Base-by-base conservation (phyloP, 2,797 vertebrate genomes). In the Otolemur crassicaudatus region DNA sequence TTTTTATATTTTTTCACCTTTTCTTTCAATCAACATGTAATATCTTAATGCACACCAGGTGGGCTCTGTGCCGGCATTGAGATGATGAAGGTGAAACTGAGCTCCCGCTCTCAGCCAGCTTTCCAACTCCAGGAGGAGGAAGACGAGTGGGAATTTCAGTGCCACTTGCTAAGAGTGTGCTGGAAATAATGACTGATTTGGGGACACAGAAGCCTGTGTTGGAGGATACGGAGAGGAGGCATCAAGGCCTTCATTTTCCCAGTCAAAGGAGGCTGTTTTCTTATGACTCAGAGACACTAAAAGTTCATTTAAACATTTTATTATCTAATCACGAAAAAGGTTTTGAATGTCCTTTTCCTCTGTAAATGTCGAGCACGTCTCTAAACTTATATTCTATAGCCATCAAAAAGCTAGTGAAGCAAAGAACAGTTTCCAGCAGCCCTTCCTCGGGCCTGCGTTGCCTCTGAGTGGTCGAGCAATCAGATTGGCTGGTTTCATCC, bases 151-250 rank as follows among this genome's bases (percentile, higher is more conserved):
- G 19, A 9, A 7, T 22, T 29, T 73, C 73, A 11, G 9, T 20
- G 1, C 77, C 12, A 0, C 22, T 46, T 87, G 27, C 67, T 75
- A 3, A 27, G 29, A 11, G 7, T 31, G 8, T 40, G 22, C 46
- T 14, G 25, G 29, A 2, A 0, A 3, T 4, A 25, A 7, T 29
- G n/a, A 10, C 13, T 60, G 29, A 60, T 37, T 1, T 2, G 14
- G 53, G 56, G 40, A 76, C 61, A 16, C 22, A 95, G 75, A 25
- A 49, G 49, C 17, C 2, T 25, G 5, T 2, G 23, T 58, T 20
- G 3, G 61, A 17, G 27, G 27, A 1, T 8, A 23, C 27, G 31
- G 56, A n/a, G 25, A 49, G 13, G 11, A 29, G 7, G 13, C 34
- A 5, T 13, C 14, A 8, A 40, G 25, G 5, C 53, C 43, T 75